Percentiles rank a stretch among this genome's conserved stretches.
phyloP scores from a whole-genome alignment of 2,113 vertebrate species.

The Taxidea taxus region DNA sequence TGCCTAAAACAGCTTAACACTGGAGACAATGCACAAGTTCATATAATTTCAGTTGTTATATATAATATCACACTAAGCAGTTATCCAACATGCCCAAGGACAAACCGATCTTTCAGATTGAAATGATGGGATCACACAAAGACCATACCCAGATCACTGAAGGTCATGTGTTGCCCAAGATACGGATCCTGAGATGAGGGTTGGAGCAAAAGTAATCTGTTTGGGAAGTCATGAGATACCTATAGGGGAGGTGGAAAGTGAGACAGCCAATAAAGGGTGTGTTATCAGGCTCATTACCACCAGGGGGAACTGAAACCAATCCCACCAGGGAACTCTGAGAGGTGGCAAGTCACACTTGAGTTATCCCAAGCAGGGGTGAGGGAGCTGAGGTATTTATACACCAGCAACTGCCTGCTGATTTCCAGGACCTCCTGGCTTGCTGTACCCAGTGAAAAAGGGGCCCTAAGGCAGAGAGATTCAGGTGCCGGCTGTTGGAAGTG shows the following conservation, averaged over 20 bases:
- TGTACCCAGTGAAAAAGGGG: neutral
- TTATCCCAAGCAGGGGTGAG: neutral
- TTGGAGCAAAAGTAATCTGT: neutral
- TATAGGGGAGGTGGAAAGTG: neutral
- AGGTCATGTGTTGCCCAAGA: neutral
- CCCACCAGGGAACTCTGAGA: neutral
- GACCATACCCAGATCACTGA: neutral
- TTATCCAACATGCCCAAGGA: neutral
- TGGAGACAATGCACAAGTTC: neutral
- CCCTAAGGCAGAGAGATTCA: neutral
- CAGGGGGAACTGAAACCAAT: accelerated
- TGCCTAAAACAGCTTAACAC: neutral
- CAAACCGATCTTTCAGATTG: neutral
- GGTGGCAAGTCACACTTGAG: neutral
- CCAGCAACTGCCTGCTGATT: neutral
- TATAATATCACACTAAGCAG: neutral
- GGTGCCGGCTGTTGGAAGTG: neutral
- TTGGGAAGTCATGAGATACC: neutral
- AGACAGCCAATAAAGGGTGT: neutral
- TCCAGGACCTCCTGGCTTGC: accelerated
- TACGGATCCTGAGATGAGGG: neutral
- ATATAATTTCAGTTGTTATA: neutral
- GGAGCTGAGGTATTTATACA: neutral
- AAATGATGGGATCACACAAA: neutral
- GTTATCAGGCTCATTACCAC: neutral